A percentile compares a stretch with the other conserved stretches of the same genome.
Conservation (phyloP, 1,140 invertebrate genomes). For the Drosophila sp. region DNA sequence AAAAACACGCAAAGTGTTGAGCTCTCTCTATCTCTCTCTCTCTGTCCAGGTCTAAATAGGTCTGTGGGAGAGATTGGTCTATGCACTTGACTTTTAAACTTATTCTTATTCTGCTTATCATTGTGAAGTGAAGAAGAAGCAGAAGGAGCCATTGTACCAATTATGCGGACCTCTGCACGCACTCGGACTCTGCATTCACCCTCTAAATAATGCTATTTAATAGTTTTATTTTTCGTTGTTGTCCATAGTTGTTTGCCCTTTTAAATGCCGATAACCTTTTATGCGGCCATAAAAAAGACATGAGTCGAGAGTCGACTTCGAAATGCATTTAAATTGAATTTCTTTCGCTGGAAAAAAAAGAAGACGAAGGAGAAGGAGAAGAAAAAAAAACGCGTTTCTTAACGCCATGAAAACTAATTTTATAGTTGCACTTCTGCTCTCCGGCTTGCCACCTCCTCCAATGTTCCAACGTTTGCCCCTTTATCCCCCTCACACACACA, state of each 20-base stretch:
- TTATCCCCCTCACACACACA: not conserved
- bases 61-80: slow-evolving; percentile 17
- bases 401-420: slow-evolving; percentile 81
- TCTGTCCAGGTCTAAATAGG: not conserved
- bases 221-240: slow-evolving; percentile 47
- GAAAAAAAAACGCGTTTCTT: slow-evolving; percentile 66
- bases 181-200: slow-evolving; percentile 41
- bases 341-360: slow-evolving; percentile 29
- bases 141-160: slow-evolving; percentile 61
- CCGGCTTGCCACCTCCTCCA: not conserved
- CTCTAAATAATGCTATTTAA: slow-evolving; percentile 74
- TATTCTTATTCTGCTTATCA: slow-evolving; percentile 52
- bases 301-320: slow-evolving; percentile 43
- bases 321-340: slow-evolving; percentile 79
- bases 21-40: not conserved
- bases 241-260: slow-evolving; percentile 51
- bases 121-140: slow-evolving; percentile 30
- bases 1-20: slow-evolving; percentile 47
- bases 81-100: slow-evolving; percentile 58
- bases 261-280: slow-evolving; percentile 80
- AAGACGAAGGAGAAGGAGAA: not conserved
- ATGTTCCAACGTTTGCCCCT: not conserved
- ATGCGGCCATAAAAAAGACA: slow-evolving; percentile 67
- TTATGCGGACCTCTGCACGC: slow-evolving; percentile 72
- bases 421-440: slow-evolving; percentile 62